A percentile compares a stretch with the other conserved stretches of the same genome.
Evolutionary conservation across 1,140 invertebrate species (phyloP).

Genomic region (Epicauta chinensis): DNA sequence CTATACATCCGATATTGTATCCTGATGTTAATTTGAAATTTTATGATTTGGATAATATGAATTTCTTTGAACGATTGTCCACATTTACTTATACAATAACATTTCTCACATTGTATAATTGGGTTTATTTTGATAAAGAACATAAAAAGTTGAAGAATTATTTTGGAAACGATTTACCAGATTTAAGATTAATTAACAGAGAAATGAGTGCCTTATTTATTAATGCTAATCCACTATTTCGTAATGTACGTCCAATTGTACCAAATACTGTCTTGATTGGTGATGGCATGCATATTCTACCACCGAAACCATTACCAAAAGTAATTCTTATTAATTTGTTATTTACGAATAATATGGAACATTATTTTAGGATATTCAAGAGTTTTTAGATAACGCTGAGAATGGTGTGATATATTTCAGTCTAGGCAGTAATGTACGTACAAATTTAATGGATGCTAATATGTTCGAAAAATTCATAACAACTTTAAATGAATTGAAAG

Average conservation of each 20-base stretch:
- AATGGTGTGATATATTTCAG: constrained; percentile 52
- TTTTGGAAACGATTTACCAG: no score
- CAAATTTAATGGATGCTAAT: constrained; percentile 30
- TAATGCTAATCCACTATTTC: constrained; percentile 45
- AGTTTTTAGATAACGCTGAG: constrained; percentile 40
- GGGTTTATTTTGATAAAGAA: constrained; percentile 25
- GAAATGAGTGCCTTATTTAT: constrained; percentile 39
- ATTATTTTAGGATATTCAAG: constrained; percentile 40
- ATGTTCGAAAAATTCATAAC: no score
- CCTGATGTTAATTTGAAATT: constrained; percentile 28
- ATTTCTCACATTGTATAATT: background rate
- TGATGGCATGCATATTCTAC: constrained; percentile 45
- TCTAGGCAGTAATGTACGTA: constrained; percentile 45
- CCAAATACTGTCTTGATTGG: constrained; percentile 46
- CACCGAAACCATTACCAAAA: constrained; percentile 38
- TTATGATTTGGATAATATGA: constrained; percentile 10
- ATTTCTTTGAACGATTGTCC: constrained; percentile 34
- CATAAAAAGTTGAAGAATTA: no score
- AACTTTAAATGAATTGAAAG: no score
- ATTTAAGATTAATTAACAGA: constrained; percentile 24
- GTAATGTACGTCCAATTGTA: constrained; percentile 42
- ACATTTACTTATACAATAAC: constrained; percentile 28
- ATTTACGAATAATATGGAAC: background rate
- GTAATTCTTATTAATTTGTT: constrained; percentile 23
- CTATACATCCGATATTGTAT: constrained; percentile 34